These are phyloP conservation scores for Drosophila borealis DNA, from an alignment of 2,888 invertebrate genomes.

Conservation along the genomic window DNA sequence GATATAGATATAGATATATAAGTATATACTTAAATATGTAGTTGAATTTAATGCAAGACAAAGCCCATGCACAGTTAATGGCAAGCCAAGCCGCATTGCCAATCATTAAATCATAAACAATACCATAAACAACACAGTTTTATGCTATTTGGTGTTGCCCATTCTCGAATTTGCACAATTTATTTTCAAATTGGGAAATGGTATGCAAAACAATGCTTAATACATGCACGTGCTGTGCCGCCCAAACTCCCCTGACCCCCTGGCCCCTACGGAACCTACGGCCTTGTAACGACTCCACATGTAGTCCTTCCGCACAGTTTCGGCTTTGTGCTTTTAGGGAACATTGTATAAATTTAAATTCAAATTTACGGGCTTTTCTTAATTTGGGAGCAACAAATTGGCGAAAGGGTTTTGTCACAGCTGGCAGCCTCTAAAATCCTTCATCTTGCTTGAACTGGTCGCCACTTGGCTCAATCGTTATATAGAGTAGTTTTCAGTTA, in stretches of 20 bases:
- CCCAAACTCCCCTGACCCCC: neutral
- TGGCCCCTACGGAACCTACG: slow-evolving; percentile 6
- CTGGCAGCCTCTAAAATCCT: slow-evolving; percentile 9
- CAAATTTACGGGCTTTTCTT: slow-evolving; percentile 72
- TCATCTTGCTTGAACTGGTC: slow-evolving; percentile 4
- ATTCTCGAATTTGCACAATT: slow-evolving; percentile 33
- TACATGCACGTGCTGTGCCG: slow-evolving; percentile 59
- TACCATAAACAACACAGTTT: slow-evolving; percentile 30
- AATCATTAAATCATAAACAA: slow-evolving; percentile 18
- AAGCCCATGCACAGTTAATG: slow-evolving; percentile 13
- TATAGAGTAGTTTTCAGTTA: slow-evolving; percentile 38
- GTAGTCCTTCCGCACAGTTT: slow-evolving; percentile 26
- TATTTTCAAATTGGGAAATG: slow-evolving; percentile 40
- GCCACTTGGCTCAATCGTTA: neutral
- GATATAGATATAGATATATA: neutral
- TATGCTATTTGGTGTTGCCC: slow-evolving; percentile 2
- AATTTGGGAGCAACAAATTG: slow-evolving; percentile 65
- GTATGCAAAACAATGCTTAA: slow-evolving; percentile 53
- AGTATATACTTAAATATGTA: neutral
- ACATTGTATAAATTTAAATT: slow-evolving; percentile 71
- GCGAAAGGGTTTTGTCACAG: slow-evolving; percentile 47
- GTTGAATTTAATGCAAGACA: neutral
- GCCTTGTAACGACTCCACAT: slow-evolving; percentile 17
- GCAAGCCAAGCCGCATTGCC: slow-evolving; percentile 6
- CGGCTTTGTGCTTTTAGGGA: slow-evolving; percentile 27